Evolutionary conservation across 2,797 vertebrate species (phyloP), one percentile per base, ranked within the genome.

Genomic region (Epinephelus coioides): DNA sequence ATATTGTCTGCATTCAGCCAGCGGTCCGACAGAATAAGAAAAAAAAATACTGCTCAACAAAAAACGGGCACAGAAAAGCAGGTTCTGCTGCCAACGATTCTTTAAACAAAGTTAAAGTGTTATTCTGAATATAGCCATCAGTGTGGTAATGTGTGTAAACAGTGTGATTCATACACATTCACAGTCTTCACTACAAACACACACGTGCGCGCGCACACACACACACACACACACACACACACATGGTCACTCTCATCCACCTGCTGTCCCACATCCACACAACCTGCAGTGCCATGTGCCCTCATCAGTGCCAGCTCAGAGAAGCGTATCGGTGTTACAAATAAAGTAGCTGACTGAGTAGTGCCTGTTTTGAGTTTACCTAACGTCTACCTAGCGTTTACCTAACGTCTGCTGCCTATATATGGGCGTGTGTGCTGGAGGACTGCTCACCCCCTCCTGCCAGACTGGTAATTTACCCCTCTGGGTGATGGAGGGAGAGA

Each of bases 401-500:
- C 91, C 94, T 94, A 94, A 95, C 7, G 95, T 95, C 95, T 95
- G 94, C 92, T 94, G 94, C 90, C 95, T 94, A 94, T 95, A 95
- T 95, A 95, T 92, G 95, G 95, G 21, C 74, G 54, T 88, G 72
- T 86, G 83, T 82, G 34, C 44, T 70, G 51, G 66, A 82, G 74
- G 66, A 25, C 71, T 3, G 53, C 78, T 84, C 77, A 59, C 86
- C 71, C 84, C 79, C 83, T 47, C 62, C 63, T 67, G 25, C 73
- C 76, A 74, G 56, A 61, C 77, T 86, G 71, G 70, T 76, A 65
- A 86, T 73, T 85, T 83, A 89, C 85, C 86, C 86, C 86, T 86
- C 68, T 79, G 44, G 66, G 68, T 82, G 79, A 77, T 1, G n/a
- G 69, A 68, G 40, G 27, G 69, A 54, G 80, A 66, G 61, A 71